Evolutionary conservation across 1,140 invertebrate genomes (phyloP).

Genomic region (Ceratina calcarata): DNA sequence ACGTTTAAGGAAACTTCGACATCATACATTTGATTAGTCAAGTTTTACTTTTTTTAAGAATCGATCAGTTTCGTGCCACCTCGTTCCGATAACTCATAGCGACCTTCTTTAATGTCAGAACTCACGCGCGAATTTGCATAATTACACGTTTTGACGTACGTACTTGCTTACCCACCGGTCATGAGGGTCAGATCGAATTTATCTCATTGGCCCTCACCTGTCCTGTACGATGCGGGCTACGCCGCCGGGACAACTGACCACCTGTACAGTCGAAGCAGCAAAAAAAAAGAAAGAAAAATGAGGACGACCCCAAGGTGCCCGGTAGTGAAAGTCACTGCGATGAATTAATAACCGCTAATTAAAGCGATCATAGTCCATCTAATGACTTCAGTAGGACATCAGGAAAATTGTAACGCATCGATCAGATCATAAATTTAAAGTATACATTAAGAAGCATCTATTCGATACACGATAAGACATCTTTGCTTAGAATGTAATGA

Average conservation of each 20-base stretch:
- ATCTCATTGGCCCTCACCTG: constrained; percentile 79
- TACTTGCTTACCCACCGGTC: constrained; percentile 65
- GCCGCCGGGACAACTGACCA: constrained; percentile 75
- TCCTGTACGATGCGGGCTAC: constrained; percentile 76
- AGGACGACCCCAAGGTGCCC: no score
- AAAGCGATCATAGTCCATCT: no score
- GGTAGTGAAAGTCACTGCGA: no score
- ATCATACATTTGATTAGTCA: no score
- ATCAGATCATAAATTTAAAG: no score
- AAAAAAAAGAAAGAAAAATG: constrained; percentile 37
- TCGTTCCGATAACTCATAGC: constrained; percentile 42
- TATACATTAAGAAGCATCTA: no score
- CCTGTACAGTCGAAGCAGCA: constrained; percentile 66
- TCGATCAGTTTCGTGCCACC: constrained; percentile 10
- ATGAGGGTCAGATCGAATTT: constrained; percentile 80
- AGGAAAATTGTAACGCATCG: no score
- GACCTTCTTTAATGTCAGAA: constrained; percentile 62
- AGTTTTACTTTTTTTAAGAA: constrained; percentile 13
- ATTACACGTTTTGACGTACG: constrained; percentile 71
- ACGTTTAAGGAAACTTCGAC: no score
- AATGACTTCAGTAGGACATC: no score
- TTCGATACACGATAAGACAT: no score
- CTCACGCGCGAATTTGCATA: constrained; percentile 74
- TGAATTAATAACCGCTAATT: no score
- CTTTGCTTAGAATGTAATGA: no score